Evolutionary conservation across 2,888 invertebrate species (phyloP).

Genomic region (Yponomeuta malinellus): DNA sequence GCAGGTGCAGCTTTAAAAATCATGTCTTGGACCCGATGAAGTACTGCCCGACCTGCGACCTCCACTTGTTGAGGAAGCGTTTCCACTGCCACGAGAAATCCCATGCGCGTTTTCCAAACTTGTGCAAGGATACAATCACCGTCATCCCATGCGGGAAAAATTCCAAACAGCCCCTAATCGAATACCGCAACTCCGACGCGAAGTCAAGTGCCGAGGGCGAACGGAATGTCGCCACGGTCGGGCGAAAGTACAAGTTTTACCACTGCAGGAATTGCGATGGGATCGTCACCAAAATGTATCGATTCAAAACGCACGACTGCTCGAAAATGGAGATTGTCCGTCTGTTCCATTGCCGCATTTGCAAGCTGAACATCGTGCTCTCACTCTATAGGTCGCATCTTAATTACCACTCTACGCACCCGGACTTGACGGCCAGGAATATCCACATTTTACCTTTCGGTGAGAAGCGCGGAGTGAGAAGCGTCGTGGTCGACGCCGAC

Average conservation of each 20-base stretch:
- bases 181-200: not conserved
- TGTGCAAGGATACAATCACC: not conserved
- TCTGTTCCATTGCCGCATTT: not conserved
- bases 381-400: not conserved
- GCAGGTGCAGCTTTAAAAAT: not conserved
- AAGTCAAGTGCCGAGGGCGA: too few species aligned
- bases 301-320: not conserved
- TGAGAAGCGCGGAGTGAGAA: not conserved
- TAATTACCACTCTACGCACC: not conserved
- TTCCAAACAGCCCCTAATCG: not conserved
- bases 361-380: not conserved
- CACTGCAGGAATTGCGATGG: not conserved
- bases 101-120: not conserved
- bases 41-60: not conserved
- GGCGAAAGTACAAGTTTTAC: not conserved
- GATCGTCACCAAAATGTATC: not conserved
- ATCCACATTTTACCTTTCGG: not conserved
- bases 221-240: too few species aligned
- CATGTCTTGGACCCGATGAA: not conserved
- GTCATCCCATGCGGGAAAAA: not conserved
- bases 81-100: conserved; percentile 1
- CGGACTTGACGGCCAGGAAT: not conserved
- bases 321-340: not conserved
- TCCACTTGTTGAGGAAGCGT: not conserved
- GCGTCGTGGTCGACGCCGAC: too few species aligned